Base-by-base conservation (phyloP, 2,113 vertebrate species). In the Aptenodytes patagonicus region DNA sequence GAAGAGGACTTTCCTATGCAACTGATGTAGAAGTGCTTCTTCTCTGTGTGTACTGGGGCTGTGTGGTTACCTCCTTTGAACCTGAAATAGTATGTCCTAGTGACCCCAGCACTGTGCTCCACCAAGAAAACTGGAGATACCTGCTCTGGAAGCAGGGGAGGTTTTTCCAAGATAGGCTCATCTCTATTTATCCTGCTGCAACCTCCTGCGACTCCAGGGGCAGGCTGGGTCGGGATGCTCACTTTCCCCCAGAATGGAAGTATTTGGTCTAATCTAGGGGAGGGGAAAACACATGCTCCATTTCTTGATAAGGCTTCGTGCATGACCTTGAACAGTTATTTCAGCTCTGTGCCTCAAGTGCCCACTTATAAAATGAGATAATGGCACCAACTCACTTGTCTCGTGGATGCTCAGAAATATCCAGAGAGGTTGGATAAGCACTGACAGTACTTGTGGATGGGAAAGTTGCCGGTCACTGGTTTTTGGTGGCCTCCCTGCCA, bases 351-450 rank as follows among this genome's bases (percentile, higher is more conserved):
- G 7, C 52, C 78, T 90, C 34, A 68, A 68, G 52, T 71, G 26
- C 51, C 36, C 34, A 11, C 12, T 52, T 82, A 52, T 32, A 42
- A 60, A 90, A 46, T 22, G 47, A 60, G 61, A 25, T 44, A 55
- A 55, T 44, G 44, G 32, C 83, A 84, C 47, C 0, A 0, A 51
- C 28, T n/a, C 11, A 1, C 26, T 91, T 76, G 49, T 73, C 36
- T 85, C 73, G 0, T 72, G 62, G 24, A 7, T 52, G 31, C 49
- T 85, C 90, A 68, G 80, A 96, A 78, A 87, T 81, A 75, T 5
- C 76, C 58, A 34, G 61, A 61, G 38, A 82, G 85, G 42, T 68
- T 87, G 60, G 46, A 70, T 60, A 10, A 77, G 60, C 61, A 75
- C 76, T 5, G 1, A 0, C 36, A 80, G 24, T 83, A 49, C 34